Conservation (phyloP, 2,888 invertebrate genomes). For the Tribolium freemani region DNA sequence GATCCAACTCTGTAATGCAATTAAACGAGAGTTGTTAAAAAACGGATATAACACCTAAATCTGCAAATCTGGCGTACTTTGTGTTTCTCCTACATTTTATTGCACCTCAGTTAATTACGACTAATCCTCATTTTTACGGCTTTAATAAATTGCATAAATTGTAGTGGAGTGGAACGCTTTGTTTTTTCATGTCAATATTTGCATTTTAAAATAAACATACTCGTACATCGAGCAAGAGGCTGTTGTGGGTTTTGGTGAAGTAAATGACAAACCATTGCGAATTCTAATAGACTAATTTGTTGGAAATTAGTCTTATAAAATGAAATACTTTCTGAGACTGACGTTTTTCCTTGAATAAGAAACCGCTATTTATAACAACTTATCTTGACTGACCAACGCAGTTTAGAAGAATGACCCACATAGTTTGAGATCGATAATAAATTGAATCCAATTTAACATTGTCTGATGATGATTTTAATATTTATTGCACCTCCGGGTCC, state of each 20-base stretch:
- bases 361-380: slow-evolving; percentile 10
- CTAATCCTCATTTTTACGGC: neutral
- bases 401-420: slow-evolving; percentile 13
- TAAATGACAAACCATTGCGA: too few species aligned
- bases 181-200: neutral
- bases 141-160: neutral
- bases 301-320: neutral
- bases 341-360: neutral
- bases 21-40: neutral
- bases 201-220: too few species aligned
- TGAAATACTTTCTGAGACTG: too few species aligned
- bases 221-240: too few species aligned
- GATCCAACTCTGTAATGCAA: neutral
- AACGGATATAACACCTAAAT: neutral
- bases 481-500: slow-evolving; percentile 27
- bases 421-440: slow-evolving; percentile 23
- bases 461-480: slow-evolving; percentile 36
- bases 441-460: slow-evolving; percentile 22
- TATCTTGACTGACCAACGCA: slow-evolving; percentile 8
- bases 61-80: neutral
- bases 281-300: neutral
- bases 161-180: neutral
- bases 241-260: too few species aligned
- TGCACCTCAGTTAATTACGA: neutral
- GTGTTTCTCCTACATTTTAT: neutral